Percentiles rank a stretch among this genome's conserved stretches.
Conservation (phyloP, 1,140 invertebrate species). For the Chionoecetes opilio region DNA sequence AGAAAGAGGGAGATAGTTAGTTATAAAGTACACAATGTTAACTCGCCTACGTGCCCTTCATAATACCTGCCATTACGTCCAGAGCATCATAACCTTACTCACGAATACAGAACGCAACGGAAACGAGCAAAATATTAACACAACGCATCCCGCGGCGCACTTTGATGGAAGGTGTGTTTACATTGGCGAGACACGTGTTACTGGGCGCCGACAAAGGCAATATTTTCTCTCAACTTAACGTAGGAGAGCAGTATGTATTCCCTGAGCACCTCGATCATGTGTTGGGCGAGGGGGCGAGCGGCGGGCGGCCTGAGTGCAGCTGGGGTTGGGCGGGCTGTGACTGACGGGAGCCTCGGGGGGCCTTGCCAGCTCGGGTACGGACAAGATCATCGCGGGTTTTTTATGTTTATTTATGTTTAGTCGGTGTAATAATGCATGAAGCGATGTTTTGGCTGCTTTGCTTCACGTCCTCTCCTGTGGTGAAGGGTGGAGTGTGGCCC, state of each 20-base stretch:
- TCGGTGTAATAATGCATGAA: conserved; percentile 12
- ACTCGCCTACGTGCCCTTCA: background rate
- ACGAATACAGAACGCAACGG: background rate
- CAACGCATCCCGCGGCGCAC: background rate
- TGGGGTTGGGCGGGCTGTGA: background rate
- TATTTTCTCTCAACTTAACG: background rate
- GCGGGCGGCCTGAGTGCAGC: background rate
- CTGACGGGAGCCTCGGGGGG: background rate
- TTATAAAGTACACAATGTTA: background rate
- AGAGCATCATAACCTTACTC: background rate
- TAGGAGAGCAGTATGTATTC: conserved; percentile 16
- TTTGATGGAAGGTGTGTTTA: conserved; percentile 29
- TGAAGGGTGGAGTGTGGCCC: background rate
- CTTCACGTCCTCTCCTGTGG: background rate
- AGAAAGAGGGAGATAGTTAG: background rate
- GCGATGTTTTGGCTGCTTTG: background rate
- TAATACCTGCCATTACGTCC: conserved; percentile 27
- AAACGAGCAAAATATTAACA: background rate
- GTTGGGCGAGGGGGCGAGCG: background rate
- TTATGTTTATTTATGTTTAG: conserved; percentile 31
- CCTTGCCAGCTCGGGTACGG: background rate
- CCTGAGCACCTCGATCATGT: conserved; percentile 5
- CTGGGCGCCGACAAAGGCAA: conserved; percentile 13
- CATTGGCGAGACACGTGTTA: background rate
- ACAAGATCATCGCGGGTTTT: background rate